Evolutionary conservation across 2,888 invertebrate genomes (phyloP), one percentile per base, ranked within the genome.

Genomic region (Apocheima hispidaria): DNA sequence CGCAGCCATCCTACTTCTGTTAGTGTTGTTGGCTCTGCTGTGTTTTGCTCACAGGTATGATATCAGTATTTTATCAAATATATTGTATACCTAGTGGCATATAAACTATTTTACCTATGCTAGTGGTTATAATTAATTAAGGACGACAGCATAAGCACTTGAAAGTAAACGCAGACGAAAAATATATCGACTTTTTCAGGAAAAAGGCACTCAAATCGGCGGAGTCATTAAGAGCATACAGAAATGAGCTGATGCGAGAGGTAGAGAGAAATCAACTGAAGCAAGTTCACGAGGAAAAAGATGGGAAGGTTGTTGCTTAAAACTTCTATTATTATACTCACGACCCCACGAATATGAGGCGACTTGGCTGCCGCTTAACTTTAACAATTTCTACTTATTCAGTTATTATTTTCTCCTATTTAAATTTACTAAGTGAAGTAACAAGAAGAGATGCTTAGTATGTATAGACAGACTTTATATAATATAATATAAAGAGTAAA

Each of bases 1-100:
- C 18, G 92, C 94, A 4, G 95, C 94, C 0, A 79, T 95, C 4
- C 80, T 95, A 2, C 79, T 96, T 4, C 74, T 96, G 10, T 80
- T 95, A 12, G 87, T 95, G n/a, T 72, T 95, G 33, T 71, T 94
- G 20, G 93, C 92, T 2, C 81, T 95, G 36, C 73, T 92, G 16
- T 93, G 90, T 72, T 72, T 93, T 36, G 87, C 88, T 40, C 90
- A 88, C 41, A 93, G 94, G 80, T 90, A 50, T 40, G 36, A 14
- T 0, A 33, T 33, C 33, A 12, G 3, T 12, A 2, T 33, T 12
- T n/a, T 33, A 12, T 33, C n/a, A 12, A n/a, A 2, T 10, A 2
- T 3, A n/a, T 30, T 30, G 2, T 12, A n/a, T 10, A 33, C 18
- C 7, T 38, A 10, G n/a, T 35, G 4, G 10, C 30, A 30, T 30